Conservation (phyloP, 1,140 invertebrate species). For the Cydia fagiglandana region DNA sequence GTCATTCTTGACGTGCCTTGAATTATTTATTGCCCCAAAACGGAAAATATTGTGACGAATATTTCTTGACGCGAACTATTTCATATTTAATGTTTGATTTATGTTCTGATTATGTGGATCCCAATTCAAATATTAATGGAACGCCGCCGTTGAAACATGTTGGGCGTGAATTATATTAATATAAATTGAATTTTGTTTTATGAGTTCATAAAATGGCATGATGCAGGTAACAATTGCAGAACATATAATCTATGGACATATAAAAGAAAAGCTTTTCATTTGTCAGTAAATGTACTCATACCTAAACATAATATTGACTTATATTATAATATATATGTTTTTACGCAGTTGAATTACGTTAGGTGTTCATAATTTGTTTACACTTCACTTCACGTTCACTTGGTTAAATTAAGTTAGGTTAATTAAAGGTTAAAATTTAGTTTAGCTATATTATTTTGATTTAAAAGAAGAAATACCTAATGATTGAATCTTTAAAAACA, state of each 20-base stretch:
- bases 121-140: slow-evolving; percentile 15
- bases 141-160: background rate
- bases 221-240: background rate
- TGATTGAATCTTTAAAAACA: no score
- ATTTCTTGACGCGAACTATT: slow-evolving; percentile 25
- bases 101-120: slow-evolving; percentile 16
- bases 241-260: background rate
- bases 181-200: background rate
- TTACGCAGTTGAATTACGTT: no score
- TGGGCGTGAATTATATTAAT: background rate
- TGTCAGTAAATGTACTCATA: no score
- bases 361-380: no score
- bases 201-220: background rate
- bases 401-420: no score
- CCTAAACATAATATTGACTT: no score
- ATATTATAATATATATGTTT: no score
- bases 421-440: no score
- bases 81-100: slow-evolving; percentile 28
- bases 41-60: slow-evolving; percentile 15
- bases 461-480: no score
- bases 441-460: no score
- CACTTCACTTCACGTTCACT: no score
- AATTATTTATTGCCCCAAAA: slow-evolving; percentile 16
- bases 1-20: slow-evolving; percentile 18
- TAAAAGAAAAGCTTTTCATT: no score